Conservation (phyloP, 2,888 invertebrate species). For the Tetranychus truncatus region DNA sequence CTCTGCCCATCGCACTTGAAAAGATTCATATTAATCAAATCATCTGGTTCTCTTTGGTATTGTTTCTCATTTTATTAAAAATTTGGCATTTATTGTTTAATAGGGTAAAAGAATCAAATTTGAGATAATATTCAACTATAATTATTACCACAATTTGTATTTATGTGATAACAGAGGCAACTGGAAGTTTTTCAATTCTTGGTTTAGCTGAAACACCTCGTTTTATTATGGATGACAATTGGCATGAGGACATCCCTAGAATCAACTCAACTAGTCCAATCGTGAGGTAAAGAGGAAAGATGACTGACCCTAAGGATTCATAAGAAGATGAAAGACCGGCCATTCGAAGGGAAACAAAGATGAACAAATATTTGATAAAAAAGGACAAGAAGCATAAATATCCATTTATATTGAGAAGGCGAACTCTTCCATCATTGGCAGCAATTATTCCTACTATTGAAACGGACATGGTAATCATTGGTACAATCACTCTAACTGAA, state of each 20-base stretch:
- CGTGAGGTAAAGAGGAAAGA: conserved; percentile 2
- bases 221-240: conserved; percentile 16
- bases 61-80: too few relatives aligned
- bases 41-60: too few relatives aligned
- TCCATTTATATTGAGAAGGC: conserved; percentile 14
- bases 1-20: too few relatives aligned
- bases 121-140: too few relatives aligned
- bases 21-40: too few relatives aligned
- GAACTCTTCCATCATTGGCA: conserved; percentile 13
- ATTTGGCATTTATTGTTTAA: too few relatives aligned
- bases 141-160: too few relatives aligned
- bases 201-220: conserved; percentile 16
- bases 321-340: conserved; percentile 7
- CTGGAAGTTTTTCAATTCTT: background rate
- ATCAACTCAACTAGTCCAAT: conserved; percentile 16
- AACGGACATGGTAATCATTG: background rate
- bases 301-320: background rate
- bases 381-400: conserved; percentile 13
- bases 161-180: background rate
- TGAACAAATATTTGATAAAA: conserved; percentile 16
- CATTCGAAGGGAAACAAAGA: conserved; percentile 19
- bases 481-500: background rate
- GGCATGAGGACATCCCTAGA: conserved; percentile 17
- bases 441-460: conserved; percentile 15
- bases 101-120: too few relatives aligned